Percentiles rank a stretch among this genome's conserved stretches.
These are phyloP conservation scores for Orestias chungarensis DNA, from an alignment of 2,797 vertebrate species.

Conservation along the genomic window DNA sequence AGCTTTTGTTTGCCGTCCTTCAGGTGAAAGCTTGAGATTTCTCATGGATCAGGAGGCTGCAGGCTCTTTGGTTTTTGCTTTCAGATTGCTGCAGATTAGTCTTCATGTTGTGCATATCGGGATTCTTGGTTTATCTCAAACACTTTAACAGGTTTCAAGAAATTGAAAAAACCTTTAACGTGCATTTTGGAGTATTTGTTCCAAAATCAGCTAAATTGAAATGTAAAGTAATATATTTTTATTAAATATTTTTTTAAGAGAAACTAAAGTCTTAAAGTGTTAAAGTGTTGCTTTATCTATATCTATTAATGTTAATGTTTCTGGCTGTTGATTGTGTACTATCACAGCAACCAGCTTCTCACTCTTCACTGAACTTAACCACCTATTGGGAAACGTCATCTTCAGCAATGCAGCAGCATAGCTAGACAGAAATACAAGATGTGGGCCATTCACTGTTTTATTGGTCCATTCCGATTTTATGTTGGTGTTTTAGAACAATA, in stretches of 20 bases:
- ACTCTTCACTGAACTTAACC: conserved; percentile 29
- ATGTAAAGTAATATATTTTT: neutral
- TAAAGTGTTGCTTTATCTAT: conserved; percentile 1
- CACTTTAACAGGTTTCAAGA: neutral
- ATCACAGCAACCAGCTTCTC: conserved; percentile 53
- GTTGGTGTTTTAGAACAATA: neutral
- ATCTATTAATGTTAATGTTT: conserved; percentile 43
- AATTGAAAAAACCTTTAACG: neutral
- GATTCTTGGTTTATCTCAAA: neutral
- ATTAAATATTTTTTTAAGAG: neutral
- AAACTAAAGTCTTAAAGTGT: neutral
- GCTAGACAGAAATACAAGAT: neutral
- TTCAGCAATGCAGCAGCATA: too few species aligned
- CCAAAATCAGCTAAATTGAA: neutral
- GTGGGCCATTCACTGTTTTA: neutral
- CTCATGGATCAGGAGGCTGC: neutral
- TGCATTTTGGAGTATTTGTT: neutral
- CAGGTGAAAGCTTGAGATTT: conserved; percentile 1
- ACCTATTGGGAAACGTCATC: neutral
- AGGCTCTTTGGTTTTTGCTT: conserved; percentile 4
- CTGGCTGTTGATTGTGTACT: conserved; percentile 58
- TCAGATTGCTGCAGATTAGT: neutral
- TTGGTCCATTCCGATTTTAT: neutral
- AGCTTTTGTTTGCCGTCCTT: conserved; percentile 18
- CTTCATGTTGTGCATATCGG: neutral